phyloP scores from a whole-genome alignment of 2,797 vertebrate species.

The Myotis vivesi region DNA sequence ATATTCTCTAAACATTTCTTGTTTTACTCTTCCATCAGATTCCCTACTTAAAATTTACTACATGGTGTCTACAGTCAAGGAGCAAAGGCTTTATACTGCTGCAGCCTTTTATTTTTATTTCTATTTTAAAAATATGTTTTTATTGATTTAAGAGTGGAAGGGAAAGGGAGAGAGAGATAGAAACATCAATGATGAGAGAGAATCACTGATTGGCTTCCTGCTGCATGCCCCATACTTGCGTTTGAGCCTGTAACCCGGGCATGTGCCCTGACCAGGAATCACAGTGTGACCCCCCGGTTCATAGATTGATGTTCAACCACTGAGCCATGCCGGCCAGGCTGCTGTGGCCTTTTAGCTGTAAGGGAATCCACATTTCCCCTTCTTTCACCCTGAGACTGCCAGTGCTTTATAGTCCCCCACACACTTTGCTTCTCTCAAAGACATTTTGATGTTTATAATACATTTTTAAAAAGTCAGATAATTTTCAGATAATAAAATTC shows the following conservation, averaged over 20 bases:
- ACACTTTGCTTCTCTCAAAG: slow-evolving; percentile 16
- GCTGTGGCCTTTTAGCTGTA: not conserved
- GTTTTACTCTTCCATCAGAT: slow-evolving; percentile 49
- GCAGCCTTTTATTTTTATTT: not conserved
- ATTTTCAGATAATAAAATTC: not conserved
- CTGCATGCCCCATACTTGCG: no score
- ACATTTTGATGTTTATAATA: slow-evolving; percentile 22
- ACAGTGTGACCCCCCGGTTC: no score
- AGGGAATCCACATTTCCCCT: not conserved
- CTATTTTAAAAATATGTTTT: no score
- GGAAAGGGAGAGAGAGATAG: no score
- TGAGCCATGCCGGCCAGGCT: no score
- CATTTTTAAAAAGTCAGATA: slow-evolving; percentile 26
- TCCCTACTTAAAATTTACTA: slow-evolving; percentile 49
- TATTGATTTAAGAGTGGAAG: no score
- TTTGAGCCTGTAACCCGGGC: no score
- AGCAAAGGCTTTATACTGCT: not conserved
- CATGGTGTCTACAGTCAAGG: slow-evolving; percentile 9
- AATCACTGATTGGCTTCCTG: no score
- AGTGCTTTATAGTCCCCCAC: slow-evolving; percentile 21
- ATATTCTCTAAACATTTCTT: slow-evolving; percentile 50
- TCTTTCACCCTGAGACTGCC: not conserved
- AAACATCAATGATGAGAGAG: no score
- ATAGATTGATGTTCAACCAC: no score
- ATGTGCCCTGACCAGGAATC: no score